Conservation (phyloP, 2,888 invertebrate species). For the Onchidella celtica region DNA sequence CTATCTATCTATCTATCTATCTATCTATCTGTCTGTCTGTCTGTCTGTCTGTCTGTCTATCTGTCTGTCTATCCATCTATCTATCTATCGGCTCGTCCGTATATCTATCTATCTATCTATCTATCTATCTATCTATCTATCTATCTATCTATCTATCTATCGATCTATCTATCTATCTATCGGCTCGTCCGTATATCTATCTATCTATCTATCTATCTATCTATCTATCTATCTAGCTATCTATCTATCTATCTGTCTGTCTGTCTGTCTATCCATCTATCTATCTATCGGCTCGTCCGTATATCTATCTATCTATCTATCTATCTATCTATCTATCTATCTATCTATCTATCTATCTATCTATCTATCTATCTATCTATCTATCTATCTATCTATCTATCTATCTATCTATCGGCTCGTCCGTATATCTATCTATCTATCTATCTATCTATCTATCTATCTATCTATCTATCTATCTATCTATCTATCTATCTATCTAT, state of each 20-base stretch:
- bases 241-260: neutral
- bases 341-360: neutral
- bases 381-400: neutral
- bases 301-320: neutral
- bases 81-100: too few species aligned
- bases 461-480: neutral
- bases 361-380: neutral
- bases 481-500: neutral
- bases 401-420: neutral
- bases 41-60: too few species aligned
- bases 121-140: conserved; percentile 21
- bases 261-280: neutral
- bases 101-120: conserved; percentile 28
- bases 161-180: neutral
- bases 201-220: neutral
- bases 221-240: neutral
- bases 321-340: neutral
- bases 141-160: conserved; percentile 21
- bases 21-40: too few species aligned
- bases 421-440: neutral
- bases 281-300: neutral
- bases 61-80: too few species aligned
- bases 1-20: conserved; percentile 20
- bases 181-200: neutral
- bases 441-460: neutral